These are phyloP conservation scores for Steromphala cineraria DNA, from an alignment of 2,888 invertebrate genomes.

Conservation along the genomic window DNA sequence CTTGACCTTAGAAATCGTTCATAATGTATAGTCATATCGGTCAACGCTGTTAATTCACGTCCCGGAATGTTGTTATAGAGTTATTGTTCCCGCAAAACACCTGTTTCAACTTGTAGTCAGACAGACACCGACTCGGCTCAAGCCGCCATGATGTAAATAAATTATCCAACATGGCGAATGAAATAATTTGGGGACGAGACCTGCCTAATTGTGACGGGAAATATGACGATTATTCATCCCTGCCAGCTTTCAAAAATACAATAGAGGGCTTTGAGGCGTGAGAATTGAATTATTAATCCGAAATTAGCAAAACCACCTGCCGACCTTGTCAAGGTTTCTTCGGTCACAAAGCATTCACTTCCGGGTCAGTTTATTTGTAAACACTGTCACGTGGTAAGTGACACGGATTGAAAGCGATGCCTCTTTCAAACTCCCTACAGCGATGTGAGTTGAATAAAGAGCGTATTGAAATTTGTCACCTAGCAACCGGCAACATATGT, in stretches of 20 bases:
- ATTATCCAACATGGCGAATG: slow-evolving; percentile 17
- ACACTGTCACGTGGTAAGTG: slow-evolving; percentile 11
- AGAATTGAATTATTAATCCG: slow-evolving; percentile 5
- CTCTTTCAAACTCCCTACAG: too few species aligned
- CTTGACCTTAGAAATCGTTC: background rate
- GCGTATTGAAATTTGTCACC: too few species aligned
- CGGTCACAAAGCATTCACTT: slow-evolving; percentile 7
- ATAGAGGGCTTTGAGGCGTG: background rate
- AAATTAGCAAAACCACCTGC: slow-evolving; percentile 18
- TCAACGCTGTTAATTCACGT: background rate
- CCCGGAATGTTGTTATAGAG: background rate
- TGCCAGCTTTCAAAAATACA: background rate
- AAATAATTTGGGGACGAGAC: background rate
- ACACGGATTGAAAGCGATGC: background rate
- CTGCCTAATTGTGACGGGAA: background rate
- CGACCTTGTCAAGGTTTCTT: slow-evolving; percentile 6
- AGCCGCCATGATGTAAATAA: slow-evolving; percentile 18
- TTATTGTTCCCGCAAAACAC: background rate
- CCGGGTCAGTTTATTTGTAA: slow-evolving; percentile 11
- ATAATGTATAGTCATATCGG: background rate
- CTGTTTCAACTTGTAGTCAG: background rate
- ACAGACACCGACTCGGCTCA: background rate
- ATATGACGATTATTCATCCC: background rate
- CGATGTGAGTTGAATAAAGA: too few species aligned
- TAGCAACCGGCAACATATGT: too few species aligned